These are phyloP conservation scores for Morphnarchus princeps DNA, from an alignment of 2,113 vertebrate genomes.

Conservation along the genomic window DNA sequence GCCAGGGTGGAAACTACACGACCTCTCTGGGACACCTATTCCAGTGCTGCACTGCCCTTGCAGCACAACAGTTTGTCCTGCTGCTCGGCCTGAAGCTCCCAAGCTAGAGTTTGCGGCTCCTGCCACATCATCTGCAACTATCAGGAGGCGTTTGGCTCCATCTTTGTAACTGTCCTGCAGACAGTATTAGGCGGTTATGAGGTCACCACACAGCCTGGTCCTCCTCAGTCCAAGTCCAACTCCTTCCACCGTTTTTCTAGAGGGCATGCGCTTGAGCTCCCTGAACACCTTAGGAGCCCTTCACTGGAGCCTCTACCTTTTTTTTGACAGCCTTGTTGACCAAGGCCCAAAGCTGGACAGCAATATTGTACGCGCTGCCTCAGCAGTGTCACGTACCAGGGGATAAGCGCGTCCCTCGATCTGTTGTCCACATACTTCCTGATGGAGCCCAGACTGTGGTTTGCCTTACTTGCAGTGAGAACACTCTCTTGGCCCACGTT, in stretches of 20 bases:
- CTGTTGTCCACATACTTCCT: not conserved
- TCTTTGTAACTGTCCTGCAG: not conserved
- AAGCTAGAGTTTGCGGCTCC: too few relatives aligned
- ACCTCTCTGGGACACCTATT: not conserved
- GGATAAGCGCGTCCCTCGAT: accelerated
- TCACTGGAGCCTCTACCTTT: not conserved
- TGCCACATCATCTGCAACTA: not conserved
- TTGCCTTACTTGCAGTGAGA: not conserved
- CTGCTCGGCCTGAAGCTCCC: not conserved
- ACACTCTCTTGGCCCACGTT: not conserved
- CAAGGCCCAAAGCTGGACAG: not conserved
- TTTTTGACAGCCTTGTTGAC: not conserved
- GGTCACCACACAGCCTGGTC: not conserved
- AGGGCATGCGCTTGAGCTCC: not conserved
- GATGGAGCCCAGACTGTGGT: not conserved
- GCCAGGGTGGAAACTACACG: not conserved
- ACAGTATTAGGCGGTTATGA: not conserved
- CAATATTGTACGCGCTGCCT: not conserved
- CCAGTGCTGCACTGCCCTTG: not conserved
- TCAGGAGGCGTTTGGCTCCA: not conserved
- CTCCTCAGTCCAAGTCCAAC: not conserved
- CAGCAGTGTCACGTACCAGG: not conserved
- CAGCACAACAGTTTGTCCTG: not conserved
- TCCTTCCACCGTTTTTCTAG: not conserved
- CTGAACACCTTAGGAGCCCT: not conserved